These are phyloP conservation scores for Protophormia terraenovae DNA, from an alignment of 2,888 invertebrate species.

Conservation along the genomic window DNA sequence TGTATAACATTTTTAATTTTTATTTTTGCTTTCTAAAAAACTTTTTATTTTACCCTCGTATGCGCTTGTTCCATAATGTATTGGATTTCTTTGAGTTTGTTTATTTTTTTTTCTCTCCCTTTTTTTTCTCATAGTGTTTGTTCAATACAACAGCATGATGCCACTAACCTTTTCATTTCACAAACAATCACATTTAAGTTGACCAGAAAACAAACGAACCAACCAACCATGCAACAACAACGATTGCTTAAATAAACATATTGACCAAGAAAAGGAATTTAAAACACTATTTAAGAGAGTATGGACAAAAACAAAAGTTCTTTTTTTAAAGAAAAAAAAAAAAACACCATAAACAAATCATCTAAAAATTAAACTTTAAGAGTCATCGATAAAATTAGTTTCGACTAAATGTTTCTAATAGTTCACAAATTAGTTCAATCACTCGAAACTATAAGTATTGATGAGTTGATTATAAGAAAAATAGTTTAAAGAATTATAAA, in stretches of 20 bases:
- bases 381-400: not conserved
- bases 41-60: not conserved
- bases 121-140: not conserved
- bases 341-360: not conserved
- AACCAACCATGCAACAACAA: not conserved
- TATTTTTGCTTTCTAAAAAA: not conserved
- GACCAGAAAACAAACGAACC: slow-evolving; percentile 32
- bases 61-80: not conserved
- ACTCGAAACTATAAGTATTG: no score
- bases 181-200: slow-evolving; percentile 29
- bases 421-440: not conserved
- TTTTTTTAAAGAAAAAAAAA: not conserved
- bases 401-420: not conserved
- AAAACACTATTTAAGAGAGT: not conserved
- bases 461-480: no score
- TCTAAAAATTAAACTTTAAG: not conserved
- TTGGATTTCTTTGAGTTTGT: slow-evolving; percentile 9
- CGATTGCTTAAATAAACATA: slow-evolving; percentile 3
- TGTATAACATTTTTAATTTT: no score
- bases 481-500: no score
- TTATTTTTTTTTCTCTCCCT: no score
- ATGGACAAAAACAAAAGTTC: not conserved
- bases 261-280: not conserved
- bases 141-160: slow-evolving; percentile 12
- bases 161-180: slow-evolving; percentile 29